Base-by-base conservation (phyloP, 2,113 vertebrate genomes). In the Narcine bancroftii region DNA sequence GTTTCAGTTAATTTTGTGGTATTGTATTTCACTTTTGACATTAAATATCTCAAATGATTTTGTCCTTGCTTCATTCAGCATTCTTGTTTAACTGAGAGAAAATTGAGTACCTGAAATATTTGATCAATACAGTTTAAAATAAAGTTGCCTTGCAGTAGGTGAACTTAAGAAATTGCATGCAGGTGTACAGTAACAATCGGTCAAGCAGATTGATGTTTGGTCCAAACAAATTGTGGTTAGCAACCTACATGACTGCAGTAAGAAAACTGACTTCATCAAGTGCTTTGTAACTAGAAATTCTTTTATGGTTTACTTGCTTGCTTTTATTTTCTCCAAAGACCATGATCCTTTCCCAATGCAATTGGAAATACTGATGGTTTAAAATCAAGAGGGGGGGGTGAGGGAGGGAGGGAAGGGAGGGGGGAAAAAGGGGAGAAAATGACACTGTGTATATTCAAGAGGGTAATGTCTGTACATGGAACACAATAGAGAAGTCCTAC, bases 1-100 rank as follows among this genome's bases (percentile, higher is more conserved):
- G 97, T 97, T 97, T 96, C 96, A 96, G 96, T 97, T 97, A 96
- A 97, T 97, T 97, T 97, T 96, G n/a, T n/a, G n/a, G n/a, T n/a
- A 97, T 96, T 96, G 96, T 96, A 97, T 96, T 97, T 96, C 97
- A 96, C 97, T 97, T 96, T 96, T 83, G 50, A 83, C 10, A 97
- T 98, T 96, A 97, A 97, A 97, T 97, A 97, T 97, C 95, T 97
- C 96, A 96, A 96, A 95, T 97, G 96, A 95, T 96, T 96, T 95
- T 96, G 96, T 97, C 96, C 96, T 96, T 94, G 94, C 96, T 96
- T 95, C 93, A 95, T 95, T 96, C 95, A 95, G 96, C 96, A 95
- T 95, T 96, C 96, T 95, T 96, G 95, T 96, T 95, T 95, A 95
- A 96, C 95, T 95, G 94, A 94, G 95, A 96, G 96, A 95, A 96